Evolutionary conservation across 2,113 vertebrate species (phyloP).

Genomic region (Motacilla alba): DNA sequence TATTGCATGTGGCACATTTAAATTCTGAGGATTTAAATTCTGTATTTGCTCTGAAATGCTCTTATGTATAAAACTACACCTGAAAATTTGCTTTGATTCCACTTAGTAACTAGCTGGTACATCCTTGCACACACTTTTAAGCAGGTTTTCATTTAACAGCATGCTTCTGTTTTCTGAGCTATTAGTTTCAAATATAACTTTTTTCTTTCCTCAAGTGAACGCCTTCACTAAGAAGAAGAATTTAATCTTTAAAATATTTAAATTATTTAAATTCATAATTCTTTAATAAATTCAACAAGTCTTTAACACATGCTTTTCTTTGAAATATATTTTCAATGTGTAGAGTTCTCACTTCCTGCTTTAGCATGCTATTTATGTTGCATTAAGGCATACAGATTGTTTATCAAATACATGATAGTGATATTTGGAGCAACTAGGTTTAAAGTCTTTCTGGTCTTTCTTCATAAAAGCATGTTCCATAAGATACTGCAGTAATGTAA

Average conservation of each 20-base stretch:
- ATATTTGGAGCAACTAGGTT: not conserved
- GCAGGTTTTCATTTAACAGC: not conserved
- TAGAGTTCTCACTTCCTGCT: not conserved
- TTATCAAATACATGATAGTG: not conserved
- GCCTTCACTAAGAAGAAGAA: not conserved
- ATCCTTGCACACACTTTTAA: not conserved
- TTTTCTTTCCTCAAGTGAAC: not conserved
- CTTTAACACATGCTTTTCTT: not conserved
- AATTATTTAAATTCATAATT: not conserved
- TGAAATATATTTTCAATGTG: not conserved
- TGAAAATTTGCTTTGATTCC: not conserved
- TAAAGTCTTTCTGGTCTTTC: not conserved
- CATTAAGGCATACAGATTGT: not conserved
- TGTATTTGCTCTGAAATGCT: not conserved
- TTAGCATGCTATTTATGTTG: not conserved
- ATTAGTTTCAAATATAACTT: not conserved
- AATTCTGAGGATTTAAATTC: not conserved
- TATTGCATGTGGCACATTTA: rapidly evolving
- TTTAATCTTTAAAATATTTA: not conserved
- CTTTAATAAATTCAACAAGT: not conserved
- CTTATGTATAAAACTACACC: not conserved
- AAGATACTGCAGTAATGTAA: not conserved
- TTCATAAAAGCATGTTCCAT: not conserved
- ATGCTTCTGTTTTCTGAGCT: not conserved
- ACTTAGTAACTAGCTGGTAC: not conserved